Base-by-base conservation (phyloP, 2,888 invertebrate species). In the Doris montereyensis region DNA sequence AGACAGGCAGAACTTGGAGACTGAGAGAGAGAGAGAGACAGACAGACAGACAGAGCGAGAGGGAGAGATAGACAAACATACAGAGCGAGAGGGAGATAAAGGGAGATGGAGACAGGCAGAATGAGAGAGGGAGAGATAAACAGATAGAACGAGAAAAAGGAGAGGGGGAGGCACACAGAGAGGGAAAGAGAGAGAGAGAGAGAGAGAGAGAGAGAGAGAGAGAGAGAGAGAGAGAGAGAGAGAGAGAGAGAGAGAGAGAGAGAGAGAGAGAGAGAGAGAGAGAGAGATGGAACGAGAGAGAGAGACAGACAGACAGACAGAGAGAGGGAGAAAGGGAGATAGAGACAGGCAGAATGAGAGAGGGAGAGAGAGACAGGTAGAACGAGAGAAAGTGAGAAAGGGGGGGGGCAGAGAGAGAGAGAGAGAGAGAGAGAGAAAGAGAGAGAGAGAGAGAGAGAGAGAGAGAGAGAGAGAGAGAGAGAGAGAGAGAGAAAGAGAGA, bases 331-430 rank as follows among this genome's bases (percentile, higher is more conserved):
- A 28, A 21, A 35, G 41, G 24, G n/a, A 8, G 58, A 8, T 10
- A 41, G 68, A 52, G 58, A 35, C 13, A 4, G n/a, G 5, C 2
- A 10, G 5, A 60, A 26, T 10, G 24, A 52, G 26, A 35, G 57
- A 30, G 52, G 24, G 58, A 26, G 73, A 30, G 52, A 8, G 57
- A 57, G 28, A 24, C 30, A 57, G 58, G 32, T 30, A 34, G 35
- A 65, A 30, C n/a, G 60, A 28, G 17, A 30, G 30, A 60, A 35
- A 35, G 41, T 17, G 17, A 34, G 41, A 10, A 35, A 34, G 26
- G 65, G 30, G 58, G 32, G 75, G 62, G 75, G 32, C n/a, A 32
- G 75, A 65, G 62, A 58, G 75, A 75, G 75, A n/a, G 75, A 65
- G 60, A 34, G 30, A 58, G 62, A 34, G 30, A 57, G n/a, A n/a